A percentile compares a stretch with the other conserved stretches of the same genome.
phyloP scores from a whole-genome alignment of 2,113 vertebrate species.

The Nyctibius bracteatus region DNA sequence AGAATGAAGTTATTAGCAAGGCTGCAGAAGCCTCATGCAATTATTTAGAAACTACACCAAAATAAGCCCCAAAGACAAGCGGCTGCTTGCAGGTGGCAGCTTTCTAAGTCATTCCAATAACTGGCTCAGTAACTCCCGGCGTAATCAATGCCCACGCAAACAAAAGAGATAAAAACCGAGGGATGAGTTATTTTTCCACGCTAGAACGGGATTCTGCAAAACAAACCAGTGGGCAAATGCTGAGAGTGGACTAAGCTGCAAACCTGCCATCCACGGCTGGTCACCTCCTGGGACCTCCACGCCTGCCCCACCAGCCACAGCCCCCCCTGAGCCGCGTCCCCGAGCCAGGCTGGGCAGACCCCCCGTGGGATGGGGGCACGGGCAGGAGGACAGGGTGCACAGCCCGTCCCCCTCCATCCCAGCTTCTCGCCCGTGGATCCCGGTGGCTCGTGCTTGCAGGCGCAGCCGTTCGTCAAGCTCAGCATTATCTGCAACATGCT shows the following conservation, averaged over 20 bases:
- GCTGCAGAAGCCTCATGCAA: conserved; percentile 6
- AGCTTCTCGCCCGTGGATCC: fast-evolving
- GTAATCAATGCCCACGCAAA: conserved; percentile 24
- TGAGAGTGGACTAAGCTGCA: not conserved
- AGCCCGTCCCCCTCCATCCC: fast-evolving
- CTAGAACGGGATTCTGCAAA: not conserved
- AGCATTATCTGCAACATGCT: not conserved
- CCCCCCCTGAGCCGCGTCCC: not conserved
- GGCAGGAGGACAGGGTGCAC: not conserved
- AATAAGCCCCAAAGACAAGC: not conserved
- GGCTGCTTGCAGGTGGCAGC: conserved; percentile 15
- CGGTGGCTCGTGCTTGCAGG: not conserved
- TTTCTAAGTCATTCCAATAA: conserved; percentile 18
- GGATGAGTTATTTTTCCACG: not conserved
- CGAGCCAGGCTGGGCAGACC: not conserved
- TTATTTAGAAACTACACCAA: conserved; percentile 26
- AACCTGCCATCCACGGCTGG: not conserved
- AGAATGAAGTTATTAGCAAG: not conserved
- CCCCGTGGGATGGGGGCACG: fast-evolving
- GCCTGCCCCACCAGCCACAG: not conserved
- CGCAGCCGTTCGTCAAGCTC: not conserved
- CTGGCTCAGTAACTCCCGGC: not conserved
- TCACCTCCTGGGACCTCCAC: not conserved
- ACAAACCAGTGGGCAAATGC: fast-evolving
- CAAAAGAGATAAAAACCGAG: not conserved